A percentile compares a stretch with the other conserved stretches of the same genome.
These are phyloP conservation scores for Amiota minor DNA, from an alignment of 2,888 invertebrate species.

Conservation along the genomic window DNA sequence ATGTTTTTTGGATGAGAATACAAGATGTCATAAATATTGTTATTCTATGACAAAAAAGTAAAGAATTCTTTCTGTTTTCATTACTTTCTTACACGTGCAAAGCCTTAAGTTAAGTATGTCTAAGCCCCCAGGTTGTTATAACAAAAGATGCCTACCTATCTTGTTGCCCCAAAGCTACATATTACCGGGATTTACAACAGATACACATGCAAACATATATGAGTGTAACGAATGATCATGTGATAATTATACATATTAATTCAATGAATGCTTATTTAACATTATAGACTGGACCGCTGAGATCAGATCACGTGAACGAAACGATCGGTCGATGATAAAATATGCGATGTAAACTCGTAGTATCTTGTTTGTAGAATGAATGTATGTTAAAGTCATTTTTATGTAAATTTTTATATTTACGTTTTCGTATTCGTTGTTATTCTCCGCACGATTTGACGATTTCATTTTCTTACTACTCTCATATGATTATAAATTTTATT, in stretches of 20 bases:
- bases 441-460: neutral
- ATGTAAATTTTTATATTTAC: constrained; percentile 14
- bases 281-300: constrained; percentile 9
- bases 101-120: too few relatives aligned
- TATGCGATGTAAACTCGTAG: constrained; percentile 38
- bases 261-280: constrained; percentile 39
- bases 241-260: constrained; percentile 54
- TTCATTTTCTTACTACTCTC: neutral
- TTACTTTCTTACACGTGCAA: too few relatives aligned
- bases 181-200: too few relatives aligned
- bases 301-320: constrained; percentile 43
- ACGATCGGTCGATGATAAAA: constrained; percentile 19
- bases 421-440: neutral
- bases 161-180: too few relatives aligned
- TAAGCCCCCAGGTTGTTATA: too few relatives aligned
- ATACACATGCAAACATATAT: too few relatives aligned
- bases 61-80: too few relatives aligned
- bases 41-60: too few relatives aligned
- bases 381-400: constrained; percentile 37
- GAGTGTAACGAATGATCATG: constrained; percentile 46
- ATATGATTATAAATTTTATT: too few relatives aligned
- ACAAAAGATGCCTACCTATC: too few relatives aligned
- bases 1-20: too few relatives aligned
- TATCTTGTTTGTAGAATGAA: constrained; percentile 44
- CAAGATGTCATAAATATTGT: too few relatives aligned